Evolutionary conservation across 2,888 invertebrate species (phyloP).

Genomic region (Catocala sponsa): DNA sequence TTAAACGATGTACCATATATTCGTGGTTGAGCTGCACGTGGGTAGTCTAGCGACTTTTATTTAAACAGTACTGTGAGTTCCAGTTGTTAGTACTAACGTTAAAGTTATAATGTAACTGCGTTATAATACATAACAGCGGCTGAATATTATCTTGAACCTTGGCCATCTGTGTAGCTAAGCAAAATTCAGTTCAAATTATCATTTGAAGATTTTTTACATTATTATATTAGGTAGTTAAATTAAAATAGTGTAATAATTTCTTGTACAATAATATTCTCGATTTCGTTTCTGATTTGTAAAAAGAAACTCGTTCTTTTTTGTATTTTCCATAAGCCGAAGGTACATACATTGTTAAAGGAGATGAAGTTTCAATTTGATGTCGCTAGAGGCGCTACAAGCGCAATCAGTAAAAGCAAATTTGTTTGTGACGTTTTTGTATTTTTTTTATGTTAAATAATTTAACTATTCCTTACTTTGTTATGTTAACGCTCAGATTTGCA

Average conservation of each 20-base stretch:
- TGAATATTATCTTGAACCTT: no score
- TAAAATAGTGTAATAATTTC: background rate
- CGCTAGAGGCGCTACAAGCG: background rate
- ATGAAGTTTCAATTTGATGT: background rate
- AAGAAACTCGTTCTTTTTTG: background rate
- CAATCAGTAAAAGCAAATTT: background rate
- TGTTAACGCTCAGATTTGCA: no score
- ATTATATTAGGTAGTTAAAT: background rate
- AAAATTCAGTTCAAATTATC: background rate
- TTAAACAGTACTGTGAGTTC: constrained; percentile 6
- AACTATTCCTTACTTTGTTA: no score
- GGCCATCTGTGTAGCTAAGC: background rate
- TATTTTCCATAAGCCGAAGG: background rate
- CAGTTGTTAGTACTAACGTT: background rate
- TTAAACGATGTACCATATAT: no score
- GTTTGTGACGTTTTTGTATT: no score
- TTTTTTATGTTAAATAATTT: no score
- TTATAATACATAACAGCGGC: no score
- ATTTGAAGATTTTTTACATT: background rate
- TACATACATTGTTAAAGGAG: no score
- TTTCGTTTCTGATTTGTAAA: background rate
- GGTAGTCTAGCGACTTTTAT: no score
- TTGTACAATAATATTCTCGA: no score
- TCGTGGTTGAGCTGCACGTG: no score
- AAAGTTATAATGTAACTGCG: no score